Conservation (phyloP, 2,797 vertebrate genomes). For the Sphaeramia orbicularis region DNA sequence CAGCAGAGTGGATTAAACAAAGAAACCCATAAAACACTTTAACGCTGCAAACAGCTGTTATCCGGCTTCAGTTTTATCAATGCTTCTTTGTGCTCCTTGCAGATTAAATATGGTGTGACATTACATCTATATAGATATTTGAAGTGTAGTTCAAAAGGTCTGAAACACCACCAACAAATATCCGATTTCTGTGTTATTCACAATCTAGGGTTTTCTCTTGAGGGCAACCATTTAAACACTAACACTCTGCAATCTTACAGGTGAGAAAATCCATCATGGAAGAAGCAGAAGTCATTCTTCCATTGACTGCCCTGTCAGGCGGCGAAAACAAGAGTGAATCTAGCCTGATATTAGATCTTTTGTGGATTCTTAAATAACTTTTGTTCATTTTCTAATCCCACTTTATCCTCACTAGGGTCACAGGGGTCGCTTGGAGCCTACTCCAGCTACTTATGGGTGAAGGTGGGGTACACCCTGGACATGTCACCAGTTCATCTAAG, state of each 20-base stretch:
- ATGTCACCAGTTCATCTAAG: too few species aligned
- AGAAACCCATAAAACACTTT: slow-evolving; percentile 23
- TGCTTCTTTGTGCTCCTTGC: slow-evolving; percentile 8
- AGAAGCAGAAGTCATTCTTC: slow-evolving; percentile 18
- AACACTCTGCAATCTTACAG: slow-evolving; percentile 31
- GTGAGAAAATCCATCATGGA: slow-evolving; percentile 48
- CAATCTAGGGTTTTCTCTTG: slow-evolving; percentile 11
- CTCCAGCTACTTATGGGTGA: too few species aligned
- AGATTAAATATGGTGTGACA: background rate
- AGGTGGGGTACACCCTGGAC: too few species aligned
- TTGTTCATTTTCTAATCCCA: too few species aligned
- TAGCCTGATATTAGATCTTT: background rate
- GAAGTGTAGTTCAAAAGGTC: slow-evolving; percentile 4
- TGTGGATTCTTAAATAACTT: too few species aligned
- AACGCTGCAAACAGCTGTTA: background rate
- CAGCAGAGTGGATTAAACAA: slow-evolving; percentile 21
- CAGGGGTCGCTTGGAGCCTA: too few species aligned
- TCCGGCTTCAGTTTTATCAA: slow-evolving; percentile 10
- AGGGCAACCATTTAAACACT: slow-evolving; percentile 18
- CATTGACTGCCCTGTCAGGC: slow-evolving; percentile 18
- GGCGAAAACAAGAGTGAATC: background rate
- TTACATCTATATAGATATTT: slow-evolving; percentile 27
- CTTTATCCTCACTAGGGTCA: too few species aligned
- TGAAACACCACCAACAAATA: slow-evolving; percentile 22
- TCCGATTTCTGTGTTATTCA: slow-evolving; percentile 27